Evolutionary conservation across 2,888 invertebrate species (phyloP), one percentile per base, ranked within the genome.

Genomic region (Yponomeuta malinellus): DNA sequence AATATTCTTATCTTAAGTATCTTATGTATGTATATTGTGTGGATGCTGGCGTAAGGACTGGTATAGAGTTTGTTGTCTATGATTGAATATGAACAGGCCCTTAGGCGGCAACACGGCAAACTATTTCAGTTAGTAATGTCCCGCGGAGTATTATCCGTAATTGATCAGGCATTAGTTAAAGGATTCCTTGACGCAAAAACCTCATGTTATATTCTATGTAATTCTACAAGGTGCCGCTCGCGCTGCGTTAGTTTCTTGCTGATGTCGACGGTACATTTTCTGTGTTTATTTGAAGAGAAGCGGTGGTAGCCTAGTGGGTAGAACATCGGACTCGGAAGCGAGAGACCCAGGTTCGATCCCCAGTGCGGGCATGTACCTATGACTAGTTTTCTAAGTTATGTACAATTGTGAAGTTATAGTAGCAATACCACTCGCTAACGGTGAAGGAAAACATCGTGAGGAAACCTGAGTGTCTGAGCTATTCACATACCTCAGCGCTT

Each of bases 141-240:
- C 29, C 68, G 68, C 43, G 43, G 65, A 63, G 68, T 43, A 63
- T 68, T 68, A 68, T 71, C 68, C 37, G 68, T 71, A 71, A 71
- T 71, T 71, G 71, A 71, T 71, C 71, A 68, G 52, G 71, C 71
- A 71, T 71, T 71, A 59, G 31, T 29, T 31, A 65, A 33, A 33
- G 31, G 65, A 65, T 59, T 59, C 52, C 52, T 59, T 59, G 52
- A 15, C 12, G 52, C 65, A 65, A 65, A 65, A 65, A 65, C 65
- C 12, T 65, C 65, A 65, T 65, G 65, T 65, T 65, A 65, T 31
- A 31, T 65, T 65, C 52, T 59, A 59, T 59, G 52, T 59, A 43
- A 43, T 43, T 5, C 43, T 43, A 59, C 15, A 59, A 59, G 52
- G 52, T 59, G 52, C 52, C 15, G 52, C 52, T 59, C 15, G 52